These are phyloP conservation scores for Formicarius rufipectus DNA, from an alignment of 2,113 vertebrate genomes.

Conservation along the genomic window DNA sequence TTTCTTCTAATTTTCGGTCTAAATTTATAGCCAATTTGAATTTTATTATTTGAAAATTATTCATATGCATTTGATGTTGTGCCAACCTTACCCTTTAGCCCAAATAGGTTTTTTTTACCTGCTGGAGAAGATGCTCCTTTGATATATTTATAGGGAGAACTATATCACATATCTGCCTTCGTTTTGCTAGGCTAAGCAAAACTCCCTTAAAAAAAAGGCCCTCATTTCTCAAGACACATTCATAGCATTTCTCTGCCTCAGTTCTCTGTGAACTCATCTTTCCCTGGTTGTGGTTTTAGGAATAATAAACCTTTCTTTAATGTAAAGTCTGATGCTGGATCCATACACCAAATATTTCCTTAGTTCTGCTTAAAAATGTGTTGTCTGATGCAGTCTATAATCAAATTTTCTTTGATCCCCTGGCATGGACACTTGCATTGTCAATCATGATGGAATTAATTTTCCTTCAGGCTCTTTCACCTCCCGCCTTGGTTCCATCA, in stretches of 20 bases:
- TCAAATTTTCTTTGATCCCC: not conserved
- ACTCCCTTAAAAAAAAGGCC: not conserved
- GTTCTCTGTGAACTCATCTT: not conserved
- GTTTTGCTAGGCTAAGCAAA: slow-evolving; percentile 44
- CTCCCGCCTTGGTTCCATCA: not conserved
- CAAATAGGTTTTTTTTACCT: slow-evolving; percentile 30
- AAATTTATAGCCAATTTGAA: not conserved
- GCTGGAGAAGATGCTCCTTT: slow-evolving; percentile 25
- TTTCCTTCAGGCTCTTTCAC: not conserved
- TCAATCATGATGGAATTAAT: not conserved
- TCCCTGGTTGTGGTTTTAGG: not conserved
- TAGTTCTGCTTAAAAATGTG: not conserved
- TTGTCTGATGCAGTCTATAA: not conserved
- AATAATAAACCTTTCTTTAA: not conserved
- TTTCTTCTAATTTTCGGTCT: not conserved
- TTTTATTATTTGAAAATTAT: slow-evolving; percentile 55
- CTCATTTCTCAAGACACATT: not conserved
- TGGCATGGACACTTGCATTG: not conserved
- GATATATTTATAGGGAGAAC: slow-evolving; percentile 46
- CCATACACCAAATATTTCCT: not conserved
- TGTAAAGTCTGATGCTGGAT: not conserved
- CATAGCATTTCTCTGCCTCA: not conserved
- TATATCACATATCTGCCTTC: slow-evolving; percentile 31
- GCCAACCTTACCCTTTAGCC: not conserved
- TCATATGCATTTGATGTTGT: not conserved